These are phyloP conservation scores for Girardinus metallicus DNA, from an alignment of 2,797 vertebrate species.

Conservation along the genomic window DNA sequence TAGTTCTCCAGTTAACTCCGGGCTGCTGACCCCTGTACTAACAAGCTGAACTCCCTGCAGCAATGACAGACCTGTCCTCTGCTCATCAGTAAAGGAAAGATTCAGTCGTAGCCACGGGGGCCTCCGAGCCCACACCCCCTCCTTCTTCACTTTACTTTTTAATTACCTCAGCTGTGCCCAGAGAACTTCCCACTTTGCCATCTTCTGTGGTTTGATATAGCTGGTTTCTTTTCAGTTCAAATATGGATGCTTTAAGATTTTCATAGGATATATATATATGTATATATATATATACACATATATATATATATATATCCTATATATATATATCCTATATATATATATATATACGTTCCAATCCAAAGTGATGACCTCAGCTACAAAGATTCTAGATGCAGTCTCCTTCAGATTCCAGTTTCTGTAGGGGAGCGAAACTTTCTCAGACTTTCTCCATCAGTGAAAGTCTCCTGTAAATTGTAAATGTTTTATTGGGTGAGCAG, in stretches of 20 bases:
- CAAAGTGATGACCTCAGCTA: conserved; percentile 4
- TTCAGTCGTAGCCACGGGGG: not conserved
- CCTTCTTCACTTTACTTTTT: conserved; percentile 37
- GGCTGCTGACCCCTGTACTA: conserved; percentile 44
- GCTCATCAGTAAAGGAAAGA: conserved; percentile 48
- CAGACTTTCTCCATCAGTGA: conserved; percentile 39
- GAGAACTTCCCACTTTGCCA: not conserved
- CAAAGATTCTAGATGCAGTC: not conserved
- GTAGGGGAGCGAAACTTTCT: conserved; percentile 18
- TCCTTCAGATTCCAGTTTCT: conserved; percentile 16
- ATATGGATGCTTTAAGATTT: not conserved
- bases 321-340: not conserved
- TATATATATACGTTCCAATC: not conserved
- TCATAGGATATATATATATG: not conserved
- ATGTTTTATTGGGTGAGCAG: conserved; percentile 29
- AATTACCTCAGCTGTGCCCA: conserved; percentile 25
- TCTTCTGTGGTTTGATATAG: conserved; percentile 8
- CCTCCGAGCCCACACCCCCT: not conserved
- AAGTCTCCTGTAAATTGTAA: conserved; percentile 31
- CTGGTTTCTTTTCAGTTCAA: conserved; percentile 10
- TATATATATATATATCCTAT: conserved; percentile 5
- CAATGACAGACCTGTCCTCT: conserved; percentile 35
- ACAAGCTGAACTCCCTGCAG: conserved; percentile 38
- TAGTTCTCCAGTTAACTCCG: conserved; percentile 43
- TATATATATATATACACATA: no score